phyloP scores from a whole-genome alignment of 2,113 vertebrate genomes.

The Microtus richardsoni region DNA sequence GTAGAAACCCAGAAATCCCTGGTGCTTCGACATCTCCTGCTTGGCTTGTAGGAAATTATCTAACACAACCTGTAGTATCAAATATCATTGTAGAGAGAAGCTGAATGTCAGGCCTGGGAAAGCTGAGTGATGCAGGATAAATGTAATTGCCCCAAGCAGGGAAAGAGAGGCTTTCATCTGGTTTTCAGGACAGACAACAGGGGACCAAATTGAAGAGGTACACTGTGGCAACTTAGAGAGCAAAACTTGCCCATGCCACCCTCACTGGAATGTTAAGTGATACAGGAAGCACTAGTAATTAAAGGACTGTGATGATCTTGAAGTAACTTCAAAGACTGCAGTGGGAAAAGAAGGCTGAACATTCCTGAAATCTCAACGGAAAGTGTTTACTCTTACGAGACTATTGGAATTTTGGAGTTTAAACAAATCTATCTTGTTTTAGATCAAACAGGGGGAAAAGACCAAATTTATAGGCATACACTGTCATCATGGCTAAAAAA shows the following conservation, averaged over 20 bases:
- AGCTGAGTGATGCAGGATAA: constrained; percentile 66
- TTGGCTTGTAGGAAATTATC: constrained; percentile 71
- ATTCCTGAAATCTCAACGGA: neutral
- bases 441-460: neutral
- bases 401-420: neutral
- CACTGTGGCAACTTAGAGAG: constrained; percentile 6
- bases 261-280: neutral
- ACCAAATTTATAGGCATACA: neutral
- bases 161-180: constrained; percentile 71
- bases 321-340: neutral
- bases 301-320: neutral
- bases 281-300: neutral
- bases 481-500: neutral
- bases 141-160: constrained; percentile 66
- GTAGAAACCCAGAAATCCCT: constrained; percentile 75
- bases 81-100: constrained; percentile 69
- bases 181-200: constrained; percentile 75
- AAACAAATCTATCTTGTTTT: neutral
- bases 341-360: neutral
- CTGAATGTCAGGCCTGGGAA: constrained; percentile 74
- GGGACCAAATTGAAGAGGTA: constrained; percentile 58
- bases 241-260: neutral
- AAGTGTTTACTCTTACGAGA: neutral
- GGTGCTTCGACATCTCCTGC: constrained; percentile 57
- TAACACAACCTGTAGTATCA: constrained; percentile 68